Evolutionary conservation across 92 coral and sea anemone species (phyloP).

Genomic region (Palythoa grandis): DNA sequence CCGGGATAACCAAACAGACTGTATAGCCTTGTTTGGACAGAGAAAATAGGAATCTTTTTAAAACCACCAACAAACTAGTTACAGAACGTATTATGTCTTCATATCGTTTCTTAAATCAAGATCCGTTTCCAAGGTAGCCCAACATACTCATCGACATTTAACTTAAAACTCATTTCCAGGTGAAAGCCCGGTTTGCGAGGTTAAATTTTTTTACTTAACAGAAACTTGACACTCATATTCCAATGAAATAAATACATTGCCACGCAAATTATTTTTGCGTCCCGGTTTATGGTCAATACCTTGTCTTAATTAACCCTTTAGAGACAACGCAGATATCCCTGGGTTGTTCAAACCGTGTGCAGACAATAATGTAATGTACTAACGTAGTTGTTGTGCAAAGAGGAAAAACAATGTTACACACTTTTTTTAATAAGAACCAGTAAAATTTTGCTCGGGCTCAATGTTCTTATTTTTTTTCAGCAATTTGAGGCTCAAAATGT

Average conservation of each 20-base stretch:
- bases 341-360: background rate
- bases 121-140: slow-evolving; percentile 3
- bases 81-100: slow-evolving; percentile 9
- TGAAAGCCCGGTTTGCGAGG: background rate
- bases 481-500: no score
- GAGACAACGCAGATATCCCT: background rate
- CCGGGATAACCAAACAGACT: slow-evolving; percentile 2
- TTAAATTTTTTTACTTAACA: background rate
- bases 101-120: background rate
- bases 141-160: background rate
- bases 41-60: background rate
- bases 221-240: background rate
- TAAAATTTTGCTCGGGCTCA: no score
- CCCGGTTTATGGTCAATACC: background rate
- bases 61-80: background rate
- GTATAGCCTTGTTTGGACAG: background rate
- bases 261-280: slow-evolving; percentile 20
- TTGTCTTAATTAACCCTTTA: background rate
- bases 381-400: background rate
- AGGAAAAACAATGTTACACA: background rate
- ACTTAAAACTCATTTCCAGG: background rate
- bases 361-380: background rate
- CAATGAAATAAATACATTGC: background rate
- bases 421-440: no score
- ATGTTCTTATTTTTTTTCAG: no score